Evolutionary conservation across 2,797 vertebrate genomes (phyloP).

Genomic region (Girardinus metallicus): DNA sequence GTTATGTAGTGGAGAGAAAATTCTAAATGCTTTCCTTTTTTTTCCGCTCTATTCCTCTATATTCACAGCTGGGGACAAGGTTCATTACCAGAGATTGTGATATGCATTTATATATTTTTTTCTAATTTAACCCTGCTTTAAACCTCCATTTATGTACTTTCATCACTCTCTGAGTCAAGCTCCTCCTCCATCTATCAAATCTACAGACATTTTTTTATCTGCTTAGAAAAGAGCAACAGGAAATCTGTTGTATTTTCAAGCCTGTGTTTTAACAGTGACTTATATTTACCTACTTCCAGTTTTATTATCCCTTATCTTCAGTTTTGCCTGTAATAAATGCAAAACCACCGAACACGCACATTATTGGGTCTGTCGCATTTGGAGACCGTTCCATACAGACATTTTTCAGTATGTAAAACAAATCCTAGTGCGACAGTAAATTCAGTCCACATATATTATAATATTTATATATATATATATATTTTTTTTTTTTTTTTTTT

Average conservation of each 20-base stretch:
- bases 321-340: constrained; percentile 5
- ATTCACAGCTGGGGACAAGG: not conserved
- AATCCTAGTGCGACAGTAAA: not conserved
- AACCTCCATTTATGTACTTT: constrained; percentile 46
- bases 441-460: not conserved
- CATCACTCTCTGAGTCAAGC: constrained; percentile 17
- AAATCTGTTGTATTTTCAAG: constrained; percentile 13
- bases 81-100: not conserved
- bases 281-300: not conserved
- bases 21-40: not conserved
- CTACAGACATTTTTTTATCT: constrained; percentile 11
- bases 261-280: not conserved
- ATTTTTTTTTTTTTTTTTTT: too few relatives aligned
- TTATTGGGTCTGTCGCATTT: not conserved
- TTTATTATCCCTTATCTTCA: constrained; percentile 1
- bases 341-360: not conserved
- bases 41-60: not conserved
- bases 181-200: not conserved
- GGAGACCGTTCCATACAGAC: not conserved
- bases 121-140: not conserved
- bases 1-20: not conserved
- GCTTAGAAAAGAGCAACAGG: constrained; percentile 5
- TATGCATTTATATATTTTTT: not conserved
- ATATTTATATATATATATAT: constrained; percentile 2
- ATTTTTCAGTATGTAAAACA: not conserved